Evolutionary conservation across 2,888 invertebrate species (phyloP).

Genomic region (Sisyra terminalis): DNA sequence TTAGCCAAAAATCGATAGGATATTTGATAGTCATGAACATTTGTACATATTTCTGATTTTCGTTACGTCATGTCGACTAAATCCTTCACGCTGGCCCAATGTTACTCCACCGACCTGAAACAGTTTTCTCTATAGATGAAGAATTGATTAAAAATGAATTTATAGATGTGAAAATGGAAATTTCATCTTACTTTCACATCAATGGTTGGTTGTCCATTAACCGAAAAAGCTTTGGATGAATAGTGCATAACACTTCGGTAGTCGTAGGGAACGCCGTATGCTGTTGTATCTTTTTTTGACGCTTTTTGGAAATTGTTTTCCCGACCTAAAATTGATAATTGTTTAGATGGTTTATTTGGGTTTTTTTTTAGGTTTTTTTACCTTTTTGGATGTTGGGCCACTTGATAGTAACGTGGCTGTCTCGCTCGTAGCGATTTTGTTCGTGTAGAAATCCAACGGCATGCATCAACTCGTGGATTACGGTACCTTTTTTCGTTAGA

Average conservation of each 20-base stretch:
- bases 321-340: constrained; percentile 32
- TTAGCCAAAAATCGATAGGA: no score
- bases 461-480: constrained; percentile 66
- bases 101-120: background rate
- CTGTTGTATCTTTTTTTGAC: constrained; percentile 33
- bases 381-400: constrained; percentile 52
- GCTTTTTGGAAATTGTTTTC: constrained; percentile 57
- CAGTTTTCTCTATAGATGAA: background rate
- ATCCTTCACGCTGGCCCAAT: constrained; percentile 57
- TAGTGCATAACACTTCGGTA: constrained; percentile 76
- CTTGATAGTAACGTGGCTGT: constrained; percentile 44
- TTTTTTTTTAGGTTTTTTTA: constrained; percentile 17
- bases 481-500: constrained; percentile 52
- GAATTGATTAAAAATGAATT: background rate
- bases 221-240: constrained; percentile 59
- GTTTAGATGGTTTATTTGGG: no score
- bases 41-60: constrained; percentile 65
- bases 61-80: constrained; percentile 51
- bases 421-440: constrained; percentile 62
- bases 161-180: background rate
- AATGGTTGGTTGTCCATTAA: constrained; percentile 53
- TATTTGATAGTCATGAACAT: constrained; percentile 23
- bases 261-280: constrained; percentile 59
- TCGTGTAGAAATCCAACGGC: constrained; percentile 68
- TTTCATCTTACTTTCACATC: constrained; percentile 39